Percentiles rank a stretch among this genome's conserved stretches.
phyloP scores from a whole-genome alignment of 2,888 invertebrate genomes.

The Drosophila dives region DNA sequence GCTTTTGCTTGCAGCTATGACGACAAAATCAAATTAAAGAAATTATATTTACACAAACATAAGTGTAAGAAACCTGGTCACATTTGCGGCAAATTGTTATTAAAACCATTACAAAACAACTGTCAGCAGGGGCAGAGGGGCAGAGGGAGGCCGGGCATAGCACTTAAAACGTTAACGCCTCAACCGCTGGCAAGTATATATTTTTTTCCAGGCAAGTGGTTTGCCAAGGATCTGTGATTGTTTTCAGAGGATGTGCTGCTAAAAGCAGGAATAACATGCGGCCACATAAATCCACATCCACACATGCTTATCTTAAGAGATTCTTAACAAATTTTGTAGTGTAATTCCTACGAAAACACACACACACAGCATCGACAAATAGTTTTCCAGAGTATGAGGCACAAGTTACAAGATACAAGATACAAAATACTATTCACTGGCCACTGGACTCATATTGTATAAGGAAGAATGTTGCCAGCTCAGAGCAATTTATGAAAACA shows the following conservation, averaged over 20 bases:
- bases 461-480: slow-evolving; percentile 45
- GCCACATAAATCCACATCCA: slow-evolving; percentile 39
- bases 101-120: slow-evolving; percentile 72
- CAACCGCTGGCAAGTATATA: slow-evolving; percentile 46
- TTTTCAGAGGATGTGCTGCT: slow-evolving; percentile 59
- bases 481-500: slow-evolving; percentile 70
- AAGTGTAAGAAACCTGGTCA: slow-evolving; percentile 56
- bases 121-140: not conserved
- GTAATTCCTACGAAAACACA: slow-evolving; percentile 70
- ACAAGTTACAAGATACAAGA: slow-evolving; percentile 40
- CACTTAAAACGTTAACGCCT: slow-evolving; percentile 75
- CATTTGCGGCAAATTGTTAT: slow-evolving; percentile 78
- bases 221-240: slow-evolving; percentile 66
- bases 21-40: slow-evolving; percentile 78
- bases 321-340: slow-evolving; percentile 67
- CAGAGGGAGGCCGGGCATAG: not conserved
- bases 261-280: slow-evolving; percentile 47
- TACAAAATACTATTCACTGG: slow-evolving; percentile 69
- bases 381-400: not conserved
- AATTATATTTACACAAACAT: slow-evolving; percentile 71
- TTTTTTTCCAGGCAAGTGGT: slow-evolving; percentile 47
- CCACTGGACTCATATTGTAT: slow-evolving; percentile 57
- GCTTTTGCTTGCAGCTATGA: slow-evolving; percentile 53
- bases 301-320: slow-evolving; percentile 68
- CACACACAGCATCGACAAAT: slow-evolving; percentile 27